Evolutionary conservation across 2,113 vertebrate genomes (phyloP).

Genomic region (Anser brachyrhynchus): DNA sequence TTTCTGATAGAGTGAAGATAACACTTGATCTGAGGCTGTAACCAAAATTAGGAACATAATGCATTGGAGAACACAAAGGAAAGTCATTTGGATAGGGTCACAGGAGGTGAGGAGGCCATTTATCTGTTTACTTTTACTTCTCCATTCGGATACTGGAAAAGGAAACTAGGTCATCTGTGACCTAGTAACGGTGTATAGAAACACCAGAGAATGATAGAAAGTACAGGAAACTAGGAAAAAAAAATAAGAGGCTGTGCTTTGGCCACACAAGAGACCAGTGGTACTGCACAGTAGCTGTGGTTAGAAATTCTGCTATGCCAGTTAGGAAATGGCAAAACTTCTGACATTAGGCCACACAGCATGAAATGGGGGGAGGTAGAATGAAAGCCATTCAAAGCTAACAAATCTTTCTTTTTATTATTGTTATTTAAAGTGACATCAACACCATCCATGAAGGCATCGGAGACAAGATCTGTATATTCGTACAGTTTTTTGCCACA

Average conservation of each 20-base stretch:
- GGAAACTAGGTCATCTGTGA: background rate
- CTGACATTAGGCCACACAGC: background rate
- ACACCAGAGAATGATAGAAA: background rate
- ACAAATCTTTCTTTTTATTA: background rate
- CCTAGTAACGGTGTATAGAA: background rate
- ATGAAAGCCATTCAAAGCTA: background rate
- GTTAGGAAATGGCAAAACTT: background rate
- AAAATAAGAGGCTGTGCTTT: background rate
- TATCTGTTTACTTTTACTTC: background rate
- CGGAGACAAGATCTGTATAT: constrained; percentile 78
- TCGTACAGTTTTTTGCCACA: constrained; percentile 71
- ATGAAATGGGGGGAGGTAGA: background rate
- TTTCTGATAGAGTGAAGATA: background rate
- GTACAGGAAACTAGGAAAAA: background rate
- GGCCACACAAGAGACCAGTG: background rate
- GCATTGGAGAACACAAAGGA: background rate
- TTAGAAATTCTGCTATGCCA: background rate
- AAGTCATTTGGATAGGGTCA: background rate
- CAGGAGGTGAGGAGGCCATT: background rate
- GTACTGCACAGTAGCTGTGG: background rate
- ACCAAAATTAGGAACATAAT: background rate
- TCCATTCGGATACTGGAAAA: background rate
- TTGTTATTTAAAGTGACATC: constrained; percentile 75
- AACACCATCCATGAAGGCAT: constrained; percentile 79
- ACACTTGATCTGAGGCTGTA: background rate